These are phyloP conservation scores for Corvus cornix DNA, from an alignment of 2,113 vertebrate species.

Conservation along the genomic window DNA sequence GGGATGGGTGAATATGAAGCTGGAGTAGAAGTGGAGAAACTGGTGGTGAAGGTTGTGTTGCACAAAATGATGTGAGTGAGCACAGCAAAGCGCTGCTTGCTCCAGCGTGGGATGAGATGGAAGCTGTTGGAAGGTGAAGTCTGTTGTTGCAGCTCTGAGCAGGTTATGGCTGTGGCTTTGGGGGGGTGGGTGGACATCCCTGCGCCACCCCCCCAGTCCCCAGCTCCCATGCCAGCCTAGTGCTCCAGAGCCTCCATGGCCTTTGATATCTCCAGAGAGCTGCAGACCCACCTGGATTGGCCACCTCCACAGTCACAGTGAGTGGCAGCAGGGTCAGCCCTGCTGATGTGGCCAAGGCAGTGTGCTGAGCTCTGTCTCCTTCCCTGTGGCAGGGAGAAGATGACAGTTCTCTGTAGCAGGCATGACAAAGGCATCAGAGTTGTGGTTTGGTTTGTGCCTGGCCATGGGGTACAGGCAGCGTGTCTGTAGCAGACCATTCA, in stretches of 20 bases:
- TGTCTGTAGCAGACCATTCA: neutral
- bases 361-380: neutral
- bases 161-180: neutral
- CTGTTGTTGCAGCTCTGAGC: neutral
- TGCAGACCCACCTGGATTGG: neutral
- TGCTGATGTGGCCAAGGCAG: neutral
- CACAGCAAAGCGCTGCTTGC: fast-evolving
- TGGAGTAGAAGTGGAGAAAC: neutral
- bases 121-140: neutral
- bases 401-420: neutral
- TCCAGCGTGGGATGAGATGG: neutral
- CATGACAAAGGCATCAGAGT: neutral
- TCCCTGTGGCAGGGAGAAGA: neutral
- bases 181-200: fast-evolving
- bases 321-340: neutral
- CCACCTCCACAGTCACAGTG: neutral
- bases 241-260: neutral
- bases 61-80: neutral
- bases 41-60: neutral
- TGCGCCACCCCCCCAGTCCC: neutral
- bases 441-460: neutral
- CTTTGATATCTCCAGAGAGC: neutral
- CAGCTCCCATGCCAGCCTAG: neutral
- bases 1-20: neutral
- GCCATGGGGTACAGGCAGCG: neutral